phyloP scores from a whole-genome alignment of 2,888 invertebrate species.

The Plagodis dolabraria region DNA sequence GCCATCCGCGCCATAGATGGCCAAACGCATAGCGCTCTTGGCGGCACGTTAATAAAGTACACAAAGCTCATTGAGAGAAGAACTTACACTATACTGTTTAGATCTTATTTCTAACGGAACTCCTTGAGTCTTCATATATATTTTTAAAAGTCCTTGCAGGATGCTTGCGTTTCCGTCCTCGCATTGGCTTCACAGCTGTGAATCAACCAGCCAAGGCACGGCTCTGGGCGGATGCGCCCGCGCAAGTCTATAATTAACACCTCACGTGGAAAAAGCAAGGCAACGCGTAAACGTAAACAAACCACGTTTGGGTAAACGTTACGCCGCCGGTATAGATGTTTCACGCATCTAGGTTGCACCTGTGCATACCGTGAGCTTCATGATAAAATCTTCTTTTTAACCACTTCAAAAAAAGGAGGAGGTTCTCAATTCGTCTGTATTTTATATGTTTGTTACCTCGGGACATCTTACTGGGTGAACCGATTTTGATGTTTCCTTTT shows the following conservation, averaged over 20 bases:
- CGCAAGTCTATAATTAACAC: slow-evolving; percentile 68
- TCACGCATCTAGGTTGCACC: slow-evolving; percentile 6
- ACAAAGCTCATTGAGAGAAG: too few species aligned
- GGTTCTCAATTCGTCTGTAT: too few species aligned
- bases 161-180: slow-evolving; percentile 18
- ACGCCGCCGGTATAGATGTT: slow-evolving; percentile 9
- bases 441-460: too few species aligned
- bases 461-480: too few species aligned
- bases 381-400: not conserved
- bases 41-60: too few species aligned
- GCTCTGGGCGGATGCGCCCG: slow-evolving; percentile 54
- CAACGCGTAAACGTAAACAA: slow-evolving; percentile 55
- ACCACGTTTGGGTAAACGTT: slow-evolving; percentile 37
- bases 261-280: slow-evolving; percentile 54
- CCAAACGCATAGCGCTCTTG: too few species aligned
- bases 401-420: too few species aligned
- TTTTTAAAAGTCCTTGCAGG: slow-evolving; percentile 8
- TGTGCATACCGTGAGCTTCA: not conserved
- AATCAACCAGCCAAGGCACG: slow-evolving; percentile 34
- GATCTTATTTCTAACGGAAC: too few species aligned
- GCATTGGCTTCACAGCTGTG: slow-evolving; percentile 35
- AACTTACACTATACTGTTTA: too few species aligned
- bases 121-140: not conserved
- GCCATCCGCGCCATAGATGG: too few species aligned
- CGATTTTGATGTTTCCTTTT: too few species aligned